A percentile compares a stretch with the other conserved stretches of the same genome.
phyloP scores from a whole-genome alignment of 2,888 invertebrate species.

The Sesamia inferens region DNA sequence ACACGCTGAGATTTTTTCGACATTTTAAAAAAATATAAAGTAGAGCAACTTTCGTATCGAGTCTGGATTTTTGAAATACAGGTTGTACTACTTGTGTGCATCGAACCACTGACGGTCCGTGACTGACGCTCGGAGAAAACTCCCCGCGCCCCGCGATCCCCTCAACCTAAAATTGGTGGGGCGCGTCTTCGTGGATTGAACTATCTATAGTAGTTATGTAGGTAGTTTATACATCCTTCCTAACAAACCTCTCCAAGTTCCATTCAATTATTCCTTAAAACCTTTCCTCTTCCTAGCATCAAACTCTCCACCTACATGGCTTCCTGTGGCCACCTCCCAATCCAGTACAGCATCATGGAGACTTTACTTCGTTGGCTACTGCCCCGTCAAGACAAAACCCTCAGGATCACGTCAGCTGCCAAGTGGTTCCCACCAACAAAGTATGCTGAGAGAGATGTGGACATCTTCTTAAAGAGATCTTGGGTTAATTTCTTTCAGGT shows the following conservation, averaged over 20 bases:
- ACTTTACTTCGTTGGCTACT: constrained; percentile 80
- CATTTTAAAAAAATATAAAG: no score
- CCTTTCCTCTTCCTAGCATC: constrained; percentile 59
- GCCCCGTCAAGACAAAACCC: constrained; percentile 69
- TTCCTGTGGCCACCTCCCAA: constrained; percentile 72
- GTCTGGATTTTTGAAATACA: no score
- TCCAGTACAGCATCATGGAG: constrained; percentile 77
- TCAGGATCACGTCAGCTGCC: constrained; percentile 68
- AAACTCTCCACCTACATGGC: constrained; percentile 72
- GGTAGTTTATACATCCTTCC: not conserved
- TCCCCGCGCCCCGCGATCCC: no score
- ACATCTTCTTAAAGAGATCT: constrained; percentile 73
- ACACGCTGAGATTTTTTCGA: no score
- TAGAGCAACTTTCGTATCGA: no score
- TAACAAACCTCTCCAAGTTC: not conserved
- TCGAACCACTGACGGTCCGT: no score
- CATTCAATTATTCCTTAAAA: not conserved
- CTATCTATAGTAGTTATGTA: no score
- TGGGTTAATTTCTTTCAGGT: constrained; percentile 80
- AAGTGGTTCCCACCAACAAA: constrained; percentile 75
- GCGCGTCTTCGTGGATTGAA: no score
- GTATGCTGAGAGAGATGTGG: constrained; percentile 63
- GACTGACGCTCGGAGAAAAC: no score
- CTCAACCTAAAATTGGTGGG: no score
- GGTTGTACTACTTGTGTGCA: no score